Base-by-base conservation (phyloP, 2,113 vertebrate genomes). In the Heteronetta atricapilla region DNA sequence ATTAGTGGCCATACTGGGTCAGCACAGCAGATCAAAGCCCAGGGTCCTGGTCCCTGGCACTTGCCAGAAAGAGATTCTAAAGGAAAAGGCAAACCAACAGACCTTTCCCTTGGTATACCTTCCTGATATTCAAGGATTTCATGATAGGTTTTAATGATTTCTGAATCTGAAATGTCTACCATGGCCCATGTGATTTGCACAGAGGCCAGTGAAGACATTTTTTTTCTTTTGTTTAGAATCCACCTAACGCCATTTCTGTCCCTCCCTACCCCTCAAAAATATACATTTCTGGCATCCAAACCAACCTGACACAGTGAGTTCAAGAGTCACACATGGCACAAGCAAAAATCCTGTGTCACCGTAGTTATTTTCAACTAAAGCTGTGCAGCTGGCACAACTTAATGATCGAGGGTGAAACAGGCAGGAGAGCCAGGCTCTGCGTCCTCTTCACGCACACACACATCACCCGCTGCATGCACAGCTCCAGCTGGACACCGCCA, bases 241-340 rank as follows among this genome's bases (percentile, higher is more conserved):
- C n/a, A 89, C 7, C 5, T 48, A 70, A 52, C 48, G 3, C 5
- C 25, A 56, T 20, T 64, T 73, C 36, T 53, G 82, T 34, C 3
- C 26, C 10, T 50, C 18, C 6, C 9, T 5, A 12, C 10, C 34
- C 17, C 25, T 9, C 14, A 34, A 89, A 91, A 91, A 4, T 52
- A 64, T 52, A 53, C 26, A 29, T 66, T 88, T 77, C 68, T 86
- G 58, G 19, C 31, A 77, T 77, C 19, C 68, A 66, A 80, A 94
- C 31, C 14, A 60, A 13, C 42, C 46, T 53, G 58, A 0, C 33
- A n/a, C 33, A 64, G 0, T 28, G 70, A 23, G 11, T 38, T 91
- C 50, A 40, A 81, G 26, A 74, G 56, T 14, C 6, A 22, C 4
- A 12, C 18, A 73, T 4, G 56, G 6, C 38, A 34, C 15, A 33